Conservation (phyloP, 2,113 vertebrate genomes). For the Trichechus manatus region DNA sequence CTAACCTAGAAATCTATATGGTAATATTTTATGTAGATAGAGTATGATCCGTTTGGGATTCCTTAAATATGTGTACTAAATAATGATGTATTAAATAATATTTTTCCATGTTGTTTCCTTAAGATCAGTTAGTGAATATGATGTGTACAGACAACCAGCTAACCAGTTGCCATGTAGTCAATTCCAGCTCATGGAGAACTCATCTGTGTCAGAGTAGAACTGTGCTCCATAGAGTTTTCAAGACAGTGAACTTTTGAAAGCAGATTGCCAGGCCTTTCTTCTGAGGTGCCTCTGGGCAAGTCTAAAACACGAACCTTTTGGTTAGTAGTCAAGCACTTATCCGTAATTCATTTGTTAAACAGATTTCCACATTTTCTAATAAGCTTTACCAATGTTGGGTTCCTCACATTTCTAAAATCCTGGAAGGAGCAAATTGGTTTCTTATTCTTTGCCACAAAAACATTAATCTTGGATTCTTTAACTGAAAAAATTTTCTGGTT, state of each 20-base stretch:
- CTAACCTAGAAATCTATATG: neutral
- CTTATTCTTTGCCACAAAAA: conserved; percentile 9
- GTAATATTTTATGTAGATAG: neutral
- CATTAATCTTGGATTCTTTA: neutral
- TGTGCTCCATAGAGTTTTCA: neutral
- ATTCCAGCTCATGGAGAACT: neutral
- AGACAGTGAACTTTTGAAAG: neutral
- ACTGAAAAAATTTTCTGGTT: neutral
- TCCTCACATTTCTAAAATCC: conserved; percentile 16
- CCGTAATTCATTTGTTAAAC: neutral
- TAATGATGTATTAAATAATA: conserved; percentile 28
- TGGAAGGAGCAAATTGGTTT: neutral
- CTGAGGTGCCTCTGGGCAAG: neutral
- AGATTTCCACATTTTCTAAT: neutral
- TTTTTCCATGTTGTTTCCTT: neutral
- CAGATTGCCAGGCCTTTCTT: neutral
- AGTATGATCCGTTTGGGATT: neutral
- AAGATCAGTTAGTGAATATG: conserved; percentile 21
- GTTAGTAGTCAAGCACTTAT: conserved; percentile 9
- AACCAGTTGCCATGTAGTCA: neutral
- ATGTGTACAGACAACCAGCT: neutral
- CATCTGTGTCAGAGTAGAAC: neutral
- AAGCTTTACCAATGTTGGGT: neutral
- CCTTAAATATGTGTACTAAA: neutral
- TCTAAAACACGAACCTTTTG: neutral